phyloP scores from a whole-genome alignment of 2,797 vertebrate genomes.

The Clarias fuscus region DNA sequence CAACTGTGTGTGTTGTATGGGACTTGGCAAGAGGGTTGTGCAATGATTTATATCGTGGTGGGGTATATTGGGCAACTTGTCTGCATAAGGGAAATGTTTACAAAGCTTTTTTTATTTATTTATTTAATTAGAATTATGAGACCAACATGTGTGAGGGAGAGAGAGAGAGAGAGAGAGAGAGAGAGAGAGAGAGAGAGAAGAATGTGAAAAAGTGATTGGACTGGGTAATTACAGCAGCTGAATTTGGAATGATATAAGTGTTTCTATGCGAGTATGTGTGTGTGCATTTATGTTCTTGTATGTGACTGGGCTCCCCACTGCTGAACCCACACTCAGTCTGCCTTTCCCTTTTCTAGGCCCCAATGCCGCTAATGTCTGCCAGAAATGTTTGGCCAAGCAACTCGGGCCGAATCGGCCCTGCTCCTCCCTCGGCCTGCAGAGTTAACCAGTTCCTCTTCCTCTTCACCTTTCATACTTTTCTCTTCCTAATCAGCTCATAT shows the following conservation, averaged over 20 bases:
- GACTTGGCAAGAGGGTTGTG: background rate
- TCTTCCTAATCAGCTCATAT: slow-evolving; percentile 11
- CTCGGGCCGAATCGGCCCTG: slow-evolving; percentile 54
- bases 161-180: background rate
- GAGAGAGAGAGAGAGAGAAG: background rate
- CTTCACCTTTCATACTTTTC: slow-evolving; percentile 35
- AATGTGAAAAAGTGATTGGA: background rate
- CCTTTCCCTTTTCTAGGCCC: slow-evolving; percentile 64
- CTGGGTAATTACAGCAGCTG: slow-evolving; percentile 22
- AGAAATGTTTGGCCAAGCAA: slow-evolving; percentile 64
- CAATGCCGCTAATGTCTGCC: slow-evolving; percentile 70
- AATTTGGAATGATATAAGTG: background rate
- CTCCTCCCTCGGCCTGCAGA: slow-evolving; percentile 49
- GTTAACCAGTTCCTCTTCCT: slow-evolving; percentile 56
- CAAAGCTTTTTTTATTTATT: background rate
- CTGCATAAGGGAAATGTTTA: background rate
- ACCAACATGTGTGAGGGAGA: background rate
- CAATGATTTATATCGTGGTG: background rate
- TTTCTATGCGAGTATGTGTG: background rate
- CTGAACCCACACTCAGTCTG: slow-evolving; percentile 22
- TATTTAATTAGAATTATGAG: background rate
- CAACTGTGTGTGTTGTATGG: slow-evolving; percentile 29
- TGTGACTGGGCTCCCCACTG: background rate
- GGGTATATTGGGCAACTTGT: background rate
- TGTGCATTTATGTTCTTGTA: slow-evolving; percentile 10